phyloP scores from a whole-genome alignment of 2,797 vertebrate genomes.

The Lateolabrax maculatus region DNA sequence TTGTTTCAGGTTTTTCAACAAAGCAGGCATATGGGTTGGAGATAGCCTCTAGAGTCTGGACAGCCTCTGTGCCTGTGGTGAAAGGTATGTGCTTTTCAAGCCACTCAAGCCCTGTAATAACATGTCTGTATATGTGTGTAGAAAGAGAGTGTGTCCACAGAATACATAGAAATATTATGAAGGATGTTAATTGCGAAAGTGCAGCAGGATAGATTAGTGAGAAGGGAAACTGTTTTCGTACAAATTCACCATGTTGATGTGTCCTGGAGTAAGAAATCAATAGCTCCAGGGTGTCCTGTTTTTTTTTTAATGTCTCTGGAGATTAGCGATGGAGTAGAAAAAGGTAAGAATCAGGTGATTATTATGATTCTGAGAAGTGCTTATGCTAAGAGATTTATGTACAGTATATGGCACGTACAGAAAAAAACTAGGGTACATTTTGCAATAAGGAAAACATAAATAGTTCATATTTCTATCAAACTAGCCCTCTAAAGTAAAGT shows the following conservation, averaged over 20 bases:
- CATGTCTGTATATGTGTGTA: background rate
- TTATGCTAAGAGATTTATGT: background rate
- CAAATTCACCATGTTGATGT: background rate
- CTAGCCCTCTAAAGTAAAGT: background rate
- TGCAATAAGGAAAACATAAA: background rate
- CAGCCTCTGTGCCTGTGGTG: slow-evolving; percentile 76
- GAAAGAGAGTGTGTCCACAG: background rate
- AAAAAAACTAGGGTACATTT: background rate
- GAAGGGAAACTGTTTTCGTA: background rate
- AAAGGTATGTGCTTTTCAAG: slow-evolving; percentile 68
- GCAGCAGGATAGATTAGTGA: background rate
- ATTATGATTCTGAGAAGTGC: slow-evolving; percentile 1
- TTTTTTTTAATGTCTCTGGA: slow-evolving; percentile 1
- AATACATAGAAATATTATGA: background rate
- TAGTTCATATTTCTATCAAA: background rate
- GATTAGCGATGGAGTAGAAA: background rate
- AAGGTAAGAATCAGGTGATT: background rate
- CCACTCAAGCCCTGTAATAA: background rate
- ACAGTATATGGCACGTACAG: background rate
- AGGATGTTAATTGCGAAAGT: background rate
- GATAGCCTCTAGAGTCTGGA: slow-evolving; percentile 77
- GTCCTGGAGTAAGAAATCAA: background rate
- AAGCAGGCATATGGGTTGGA: slow-evolving; percentile 72
- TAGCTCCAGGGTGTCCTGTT: background rate
- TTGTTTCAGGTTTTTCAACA: slow-evolving; percentile 69